phyloP scores from a whole-genome alignment of 1,140 invertebrate species.

The Drosophila insularis region DNA sequence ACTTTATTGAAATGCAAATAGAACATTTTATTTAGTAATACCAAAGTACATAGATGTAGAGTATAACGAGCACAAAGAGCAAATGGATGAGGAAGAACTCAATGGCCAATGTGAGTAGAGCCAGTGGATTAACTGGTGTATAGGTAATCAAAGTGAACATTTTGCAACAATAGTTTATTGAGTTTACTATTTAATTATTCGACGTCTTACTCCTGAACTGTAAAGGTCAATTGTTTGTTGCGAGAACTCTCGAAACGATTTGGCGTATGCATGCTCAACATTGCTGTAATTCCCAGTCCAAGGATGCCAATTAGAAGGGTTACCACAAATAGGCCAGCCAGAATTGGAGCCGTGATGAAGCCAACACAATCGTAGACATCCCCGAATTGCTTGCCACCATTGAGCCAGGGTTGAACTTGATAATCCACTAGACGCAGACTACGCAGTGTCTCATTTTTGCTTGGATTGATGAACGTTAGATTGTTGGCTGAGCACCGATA shows the following conservation, averaged over 20 bases:
- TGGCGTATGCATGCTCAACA: slow-evolving; percentile 97
- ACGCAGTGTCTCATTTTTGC: slow-evolving; percentile 61
- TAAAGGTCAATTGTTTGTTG: slow-evolving; percentile 94
- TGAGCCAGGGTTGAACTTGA: slow-evolving; percentile 84
- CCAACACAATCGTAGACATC: slow-evolving; percentile 93
- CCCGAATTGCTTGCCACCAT: slow-evolving; percentile 84
- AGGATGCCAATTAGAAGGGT: slow-evolving; percentile 90
- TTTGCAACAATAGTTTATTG: not conserved
- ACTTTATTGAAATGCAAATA: not conserved
- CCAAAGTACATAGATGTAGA: slow-evolving; percentile 75
- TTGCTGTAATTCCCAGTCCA: slow-evolving; percentile 92
- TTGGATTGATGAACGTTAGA: slow-evolving; percentile 83
- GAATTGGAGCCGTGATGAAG: slow-evolving; percentile 95
- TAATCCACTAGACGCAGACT: slow-evolving; percentile 83
- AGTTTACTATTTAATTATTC: not conserved
- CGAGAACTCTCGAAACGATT: slow-evolving; percentile 99
- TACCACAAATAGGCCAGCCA: slow-evolving; percentile 94
- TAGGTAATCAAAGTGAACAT: slow-evolving; percentile 72
- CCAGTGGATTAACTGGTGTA: slow-evolving; percentile 62
- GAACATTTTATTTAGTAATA: slow-evolving; percentile 40
- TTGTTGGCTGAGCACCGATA: slow-evolving; percentile 83
- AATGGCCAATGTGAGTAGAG: slow-evolving; percentile 67
- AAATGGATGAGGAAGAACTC: slow-evolving; percentile 76
- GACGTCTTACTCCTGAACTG: slow-evolving; percentile 86
- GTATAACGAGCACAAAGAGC: slow-evolving; percentile 68